These are phyloP conservation scores for Oscheius sp. DNA, from an alignment of 1,140 invertebrate species.

Conservation along the genomic window DNA sequence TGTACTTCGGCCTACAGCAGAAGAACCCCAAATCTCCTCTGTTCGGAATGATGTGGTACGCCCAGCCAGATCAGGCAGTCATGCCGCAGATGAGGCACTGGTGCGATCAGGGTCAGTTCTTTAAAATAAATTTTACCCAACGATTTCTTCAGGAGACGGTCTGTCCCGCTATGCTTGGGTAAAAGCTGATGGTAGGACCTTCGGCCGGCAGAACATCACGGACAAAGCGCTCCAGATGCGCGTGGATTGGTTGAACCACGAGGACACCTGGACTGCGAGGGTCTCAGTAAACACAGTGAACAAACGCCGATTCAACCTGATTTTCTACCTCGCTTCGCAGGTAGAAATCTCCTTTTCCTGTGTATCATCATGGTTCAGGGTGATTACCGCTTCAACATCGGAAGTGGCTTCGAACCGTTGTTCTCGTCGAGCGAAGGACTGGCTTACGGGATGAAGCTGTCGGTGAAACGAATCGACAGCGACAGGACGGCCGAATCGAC, in stretches of 20 bases:
- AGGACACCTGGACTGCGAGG: slow-evolving; percentile 8
- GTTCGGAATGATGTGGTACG: slow-evolving; percentile 92
- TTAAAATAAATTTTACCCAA: neutral
- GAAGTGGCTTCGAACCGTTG: neutral
- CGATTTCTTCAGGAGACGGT: slow-evolving; percentile 59
- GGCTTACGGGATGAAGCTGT: neutral
- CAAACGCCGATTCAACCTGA: neutral
- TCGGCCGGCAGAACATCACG: slow-evolving; percentile 84
- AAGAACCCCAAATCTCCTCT: slow-evolving; percentile 81
- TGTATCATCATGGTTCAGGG: neutral
- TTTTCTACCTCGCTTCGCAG: slow-evolving; percentile 6
- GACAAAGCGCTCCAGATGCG: slow-evolving; percentile 69
- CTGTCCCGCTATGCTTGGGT: slow-evolving; percentile 80
- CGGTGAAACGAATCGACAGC: neutral
- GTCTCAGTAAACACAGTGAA: neutral
- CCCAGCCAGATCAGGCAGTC: slow-evolving; percentile 68
- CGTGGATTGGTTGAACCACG: slow-evolving; percentile 54
- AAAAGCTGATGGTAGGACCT: slow-evolving; percentile 83
- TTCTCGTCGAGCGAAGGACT: neutral
- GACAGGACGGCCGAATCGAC: neutral
- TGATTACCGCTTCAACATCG: neutral
- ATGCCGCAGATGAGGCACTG: slow-evolving; percentile 69
- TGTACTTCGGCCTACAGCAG: slow-evolving; percentile 77
- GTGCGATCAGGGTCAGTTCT: slow-evolving; percentile 81
- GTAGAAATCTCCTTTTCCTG: neutral